Base-by-base conservation (phyloP, 2,113 vertebrate species). In the Axis porcinus region DNA sequence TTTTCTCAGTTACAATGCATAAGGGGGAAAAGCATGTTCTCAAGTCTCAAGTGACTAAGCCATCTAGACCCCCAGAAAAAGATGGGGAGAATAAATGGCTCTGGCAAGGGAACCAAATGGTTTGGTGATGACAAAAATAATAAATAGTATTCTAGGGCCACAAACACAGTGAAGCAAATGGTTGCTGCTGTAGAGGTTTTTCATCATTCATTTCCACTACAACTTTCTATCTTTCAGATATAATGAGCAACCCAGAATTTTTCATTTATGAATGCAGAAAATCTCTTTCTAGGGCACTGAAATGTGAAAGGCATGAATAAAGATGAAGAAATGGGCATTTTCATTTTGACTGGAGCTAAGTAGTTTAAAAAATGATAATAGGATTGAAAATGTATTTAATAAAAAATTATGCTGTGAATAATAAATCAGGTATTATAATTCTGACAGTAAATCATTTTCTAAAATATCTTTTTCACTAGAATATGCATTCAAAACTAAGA, bases 381-480 rank as follows among this genome's bases (percentile, higher is more conserved):
- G 70, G 92, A 91, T 95, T 94, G 85, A 92, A 97, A 97, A 92
- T 89, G 70, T 74, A 96, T 94, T 97, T 98, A 97, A 98, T 98
- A 97, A 97, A 98, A 97, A 98, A 97, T 95, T 96, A 96, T 89
- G 70, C 97, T 94, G 60, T 98, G 97, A 98, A 97, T 98, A 98
- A 97, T 97, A 98, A 98, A 94, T 92, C 52, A 83, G 88, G 45
- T 83, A 91, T 95, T 97, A 12, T 90, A 97, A 97, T 96, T 96
- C 95, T 93, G 90, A 97, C 85, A 86, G 82, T 92, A 93, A 98
- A 95, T 97, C 95, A 96, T 88, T 94, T 94, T 95, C 90, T 85
- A 92, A 64, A 96, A 79, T 93, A 94, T 74, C 83, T 79, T 97
- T 92, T 97, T 98, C 50, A 92, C 57, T 52, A 92, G 67, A 85